Base-by-base conservation (phyloP, 2,113 vertebrate genomes). In the Atlantisia rogersi region DNA sequence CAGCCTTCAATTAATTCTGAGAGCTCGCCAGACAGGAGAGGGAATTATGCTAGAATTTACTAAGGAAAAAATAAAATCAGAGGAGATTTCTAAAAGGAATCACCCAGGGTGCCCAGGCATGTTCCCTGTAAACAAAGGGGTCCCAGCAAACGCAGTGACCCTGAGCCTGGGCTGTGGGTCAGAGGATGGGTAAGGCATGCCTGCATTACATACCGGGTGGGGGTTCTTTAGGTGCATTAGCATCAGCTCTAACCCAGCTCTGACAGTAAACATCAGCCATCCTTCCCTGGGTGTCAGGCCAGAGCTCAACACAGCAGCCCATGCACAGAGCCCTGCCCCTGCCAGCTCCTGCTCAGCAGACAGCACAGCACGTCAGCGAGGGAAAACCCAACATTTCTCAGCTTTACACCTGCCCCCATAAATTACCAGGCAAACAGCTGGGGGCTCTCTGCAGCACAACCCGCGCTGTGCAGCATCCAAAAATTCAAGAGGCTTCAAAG, bases 401-500 rank as follows among this genome's bases (percentile, higher is more conserved):
- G 90, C 87, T 93, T 92, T 88, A 93, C 80, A 92, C 91, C 95
- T 95, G 94, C 74, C 65, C 79, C 88, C 85, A 90, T 94, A 95
- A 94, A 96, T 92, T 93, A 91, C 28, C 65, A 76, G 63, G 59
- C 83, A 92, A 90, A 63, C 93, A 97, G 88, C 88, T 55, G 84
- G 64, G 70, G 64, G 44, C 26, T 92, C 35, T 19, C 77, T 37
- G 53, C 83, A 70, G 84, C 40, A 12, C 65, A 75, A 19, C 35
- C 56, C 11, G 0, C 4, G 20, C 1, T 6, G 6, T 7, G 59
- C 74, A 91, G 58, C 24, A 60, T n/a, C 75, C 1, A 0, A 46
- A 76, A 69, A n/a, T 15, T 42, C 65, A 44, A 35, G 48, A 73
- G 29, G 53, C 67, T 81, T 68, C 37, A 39, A 59, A 92, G 40